Conservation (phyloP, 2,797 vertebrate species). For the Carduelis carduelis region DNA sequence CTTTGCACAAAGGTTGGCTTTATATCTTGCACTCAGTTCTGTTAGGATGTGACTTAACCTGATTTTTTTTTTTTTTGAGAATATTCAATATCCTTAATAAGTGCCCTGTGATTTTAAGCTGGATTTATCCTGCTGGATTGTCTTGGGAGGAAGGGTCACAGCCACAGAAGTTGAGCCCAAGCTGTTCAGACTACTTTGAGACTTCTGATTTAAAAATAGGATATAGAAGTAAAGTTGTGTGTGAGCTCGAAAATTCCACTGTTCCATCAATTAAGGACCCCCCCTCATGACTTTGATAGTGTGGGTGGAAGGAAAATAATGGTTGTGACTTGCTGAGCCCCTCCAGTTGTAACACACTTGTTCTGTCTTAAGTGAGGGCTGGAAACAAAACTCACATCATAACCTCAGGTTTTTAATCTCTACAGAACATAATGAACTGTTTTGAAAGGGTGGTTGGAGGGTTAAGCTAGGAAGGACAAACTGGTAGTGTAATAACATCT, state of each 20-base stretch:
- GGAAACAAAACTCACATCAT: neutral
- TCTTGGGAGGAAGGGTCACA: neutral
- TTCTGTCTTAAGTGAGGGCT: neutral
- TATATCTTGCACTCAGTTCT: neutral
- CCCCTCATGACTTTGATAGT: neutral
- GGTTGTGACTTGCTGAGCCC: neutral
- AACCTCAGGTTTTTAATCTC: neutral
- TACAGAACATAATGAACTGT: slow-evolving; percentile 6
- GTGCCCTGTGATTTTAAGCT: neutral
- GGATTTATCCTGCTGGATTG: neutral
- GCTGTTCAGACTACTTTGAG: neutral
- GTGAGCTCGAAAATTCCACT: neutral
- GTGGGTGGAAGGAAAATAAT: neutral
- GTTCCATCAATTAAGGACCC: neutral
- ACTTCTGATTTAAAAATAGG: neutral
- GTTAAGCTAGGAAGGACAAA: slow-evolving; percentile 46
- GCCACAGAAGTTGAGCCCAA: neutral
- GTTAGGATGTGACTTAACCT: neutral
- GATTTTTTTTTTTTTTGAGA: neutral
- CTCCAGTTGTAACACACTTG: neutral
- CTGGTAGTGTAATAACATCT: slow-evolving; percentile 22
- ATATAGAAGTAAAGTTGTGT: neutral
- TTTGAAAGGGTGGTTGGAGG: slow-evolving; percentile 41
- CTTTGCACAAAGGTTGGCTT: neutral
- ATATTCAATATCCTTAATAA: neutral